These are phyloP conservation scores for Synanthedon andrenaeformis DNA, from an alignment of 2,888 invertebrate species.

Conservation along the genomic window DNA sequence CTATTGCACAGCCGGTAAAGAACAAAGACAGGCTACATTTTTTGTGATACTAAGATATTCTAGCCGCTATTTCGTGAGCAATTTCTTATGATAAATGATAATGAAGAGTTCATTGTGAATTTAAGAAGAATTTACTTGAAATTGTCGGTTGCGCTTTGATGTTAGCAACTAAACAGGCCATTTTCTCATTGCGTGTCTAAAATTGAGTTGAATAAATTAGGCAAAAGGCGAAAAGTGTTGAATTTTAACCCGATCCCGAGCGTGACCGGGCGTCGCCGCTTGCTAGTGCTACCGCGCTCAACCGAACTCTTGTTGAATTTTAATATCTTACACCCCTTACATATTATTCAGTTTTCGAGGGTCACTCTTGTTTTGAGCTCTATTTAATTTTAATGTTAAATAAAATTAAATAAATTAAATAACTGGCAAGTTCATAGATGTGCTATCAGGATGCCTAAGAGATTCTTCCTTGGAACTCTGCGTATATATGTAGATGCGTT, in stretches of 20 bases:
- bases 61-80: no score
- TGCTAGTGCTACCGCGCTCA: not conserved
- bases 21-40: no score
- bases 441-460: no score
- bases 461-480: no score
- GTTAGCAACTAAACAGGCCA: slow-evolving; percentile 29
- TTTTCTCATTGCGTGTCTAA: slow-evolving; percentile 46
- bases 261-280: slow-evolving; percentile 19
- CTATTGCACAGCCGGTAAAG: no score
- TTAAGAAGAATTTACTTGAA: not conserved
- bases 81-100: no score
- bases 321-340: slow-evolving; percentile 6
- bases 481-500: no score
- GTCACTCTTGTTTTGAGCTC: not conserved
- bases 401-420: no score
- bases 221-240: slow-evolving; percentile 46
- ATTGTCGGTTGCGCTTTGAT: not conserved
- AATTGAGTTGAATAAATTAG: slow-evolving; percentile 65
- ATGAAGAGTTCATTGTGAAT: not conserved
- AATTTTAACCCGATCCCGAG: slow-evolving; percentile 49
- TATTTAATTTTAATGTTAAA: no score
- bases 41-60: no score
- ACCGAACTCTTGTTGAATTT: slow-evolving; percentile 7
- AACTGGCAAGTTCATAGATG: no score
- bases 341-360: slow-evolving; percentile 3